A percentile compares a stretch with the other conserved stretches of the same genome.
Evolutionary conservation across 2,888 invertebrate genomes (phyloP).

Genomic region (Thera obeliscata): DNA sequence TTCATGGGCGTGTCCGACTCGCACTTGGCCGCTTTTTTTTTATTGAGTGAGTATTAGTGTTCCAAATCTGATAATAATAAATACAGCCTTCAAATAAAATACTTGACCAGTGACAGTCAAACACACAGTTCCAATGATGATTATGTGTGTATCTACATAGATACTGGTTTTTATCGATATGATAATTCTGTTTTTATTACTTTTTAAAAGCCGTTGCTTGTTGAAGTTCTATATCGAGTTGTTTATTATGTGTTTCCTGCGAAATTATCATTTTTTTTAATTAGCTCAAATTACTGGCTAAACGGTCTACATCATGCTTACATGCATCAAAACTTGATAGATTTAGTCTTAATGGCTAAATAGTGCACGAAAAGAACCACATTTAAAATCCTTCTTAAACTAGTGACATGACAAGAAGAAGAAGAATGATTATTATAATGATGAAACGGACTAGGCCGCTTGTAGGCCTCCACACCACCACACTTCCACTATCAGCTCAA

Average conservation of each 20-base stretch:
- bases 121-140: background rate
- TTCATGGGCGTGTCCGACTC: no score
- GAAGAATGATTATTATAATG: background rate
- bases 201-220: constrained; percentile 18
- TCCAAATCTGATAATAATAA: background rate
- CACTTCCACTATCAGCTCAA: background rate
- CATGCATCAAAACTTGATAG: no score
- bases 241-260: constrained; percentile 12
- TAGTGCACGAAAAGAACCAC: no score
- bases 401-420: no score
- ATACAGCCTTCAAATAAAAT: background rate
- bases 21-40: no score
- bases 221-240: constrained; percentile 5
- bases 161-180: constrained; percentile 11
- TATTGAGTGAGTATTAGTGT: background rate
- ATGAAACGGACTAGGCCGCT: background rate
- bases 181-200: constrained; percentile 16
- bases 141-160: background rate
- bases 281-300: constrained; percentile 5
- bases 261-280: constrained; percentile 8
- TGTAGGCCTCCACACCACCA: background rate
- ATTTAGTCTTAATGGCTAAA: no score
- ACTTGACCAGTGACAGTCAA: constrained; percentile 4
- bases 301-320: no score
- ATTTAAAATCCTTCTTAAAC: no score